phyloP scores from a whole-genome alignment of 2,113 vertebrate genomes.

The Oryzias melastigma region DNA sequence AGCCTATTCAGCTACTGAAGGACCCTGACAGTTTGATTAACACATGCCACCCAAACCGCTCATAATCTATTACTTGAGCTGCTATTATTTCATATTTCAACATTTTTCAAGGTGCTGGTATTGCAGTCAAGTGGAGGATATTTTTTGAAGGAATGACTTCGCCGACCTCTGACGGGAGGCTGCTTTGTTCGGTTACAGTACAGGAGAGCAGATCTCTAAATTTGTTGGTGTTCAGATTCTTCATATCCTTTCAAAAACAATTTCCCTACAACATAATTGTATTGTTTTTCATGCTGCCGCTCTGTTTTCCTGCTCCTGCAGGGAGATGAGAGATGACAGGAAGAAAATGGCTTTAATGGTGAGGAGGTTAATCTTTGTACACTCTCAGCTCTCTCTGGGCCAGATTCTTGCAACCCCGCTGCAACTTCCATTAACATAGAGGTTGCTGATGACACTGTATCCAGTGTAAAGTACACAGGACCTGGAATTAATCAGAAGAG shows the following conservation, averaged over 20 bases:
- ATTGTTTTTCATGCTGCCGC: background rate
- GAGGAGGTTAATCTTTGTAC: conserved; percentile 46
- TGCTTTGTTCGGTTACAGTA: conserved; percentile 2
- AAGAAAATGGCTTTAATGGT: conserved; percentile 31
- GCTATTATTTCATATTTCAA: background rate
- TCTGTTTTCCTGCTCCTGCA: background rate
- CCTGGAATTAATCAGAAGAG: conserved; percentile 68
- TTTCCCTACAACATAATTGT: background rate
- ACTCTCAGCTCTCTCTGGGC: conserved; percentile 24
- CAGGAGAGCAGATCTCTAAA: conserved; percentile 1
- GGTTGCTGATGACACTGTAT: conserved; percentile 56
- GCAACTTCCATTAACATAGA: conserved; percentile 60
- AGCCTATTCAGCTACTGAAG: conserved; percentile 52
- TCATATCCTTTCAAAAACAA: conserved; percentile 7
- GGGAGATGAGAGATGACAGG: conserved; percentile 22
- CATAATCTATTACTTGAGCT: conserved; percentile 14
- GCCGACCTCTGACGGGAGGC: conserved; percentile 13
- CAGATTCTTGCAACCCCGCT: conserved; percentile 40
- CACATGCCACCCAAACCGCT: conserved; percentile 44
- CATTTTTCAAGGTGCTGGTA: background rate
- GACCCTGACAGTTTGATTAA: conserved; percentile 57
- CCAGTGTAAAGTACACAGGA: conserved; percentile 32
- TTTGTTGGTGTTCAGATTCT: background rate
- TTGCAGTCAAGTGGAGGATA: conserved; percentile 40
- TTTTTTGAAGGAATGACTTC: conserved; percentile 41